Conservation (phyloP, 2,113 vertebrate genomes). For the Sisor rabdophorus region DNA sequence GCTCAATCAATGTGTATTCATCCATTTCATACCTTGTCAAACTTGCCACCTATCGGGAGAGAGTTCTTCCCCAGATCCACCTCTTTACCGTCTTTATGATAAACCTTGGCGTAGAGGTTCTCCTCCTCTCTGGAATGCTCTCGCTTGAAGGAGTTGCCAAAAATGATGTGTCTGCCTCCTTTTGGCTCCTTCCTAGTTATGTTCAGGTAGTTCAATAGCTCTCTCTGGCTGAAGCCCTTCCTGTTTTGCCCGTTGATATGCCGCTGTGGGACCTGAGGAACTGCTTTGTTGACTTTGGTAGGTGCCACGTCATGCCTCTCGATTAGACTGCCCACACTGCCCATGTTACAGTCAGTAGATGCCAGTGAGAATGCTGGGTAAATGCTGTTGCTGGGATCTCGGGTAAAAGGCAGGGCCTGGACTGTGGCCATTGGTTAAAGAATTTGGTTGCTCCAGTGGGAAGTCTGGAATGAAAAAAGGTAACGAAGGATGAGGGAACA, state of each 20-base stretch:
- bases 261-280: conserved; percentile 77
- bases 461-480: conserved; percentile 64
- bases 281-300: conserved; percentile 64
- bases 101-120: conserved; percentile 78
- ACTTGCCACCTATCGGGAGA: conserved; percentile 84
- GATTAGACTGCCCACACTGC: conserved; percentile 93
- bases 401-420: conserved; percentile 80
- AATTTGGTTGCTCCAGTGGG: conserved; percentile 57
- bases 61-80: conserved; percentile 89
- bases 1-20: too few relatives aligned
- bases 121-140: conserved; percentile 77
- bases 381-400: conserved; percentile 71
- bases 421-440: conserved; percentile 93
- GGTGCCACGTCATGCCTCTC: conserved; percentile 85
- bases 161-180: conserved; percentile 69
- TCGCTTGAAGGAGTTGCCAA: conserved; percentile 61
- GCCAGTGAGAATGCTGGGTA: conserved; percentile 61
- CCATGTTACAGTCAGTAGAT: conserved; percentile 77
- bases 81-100: conserved; percentile 80
- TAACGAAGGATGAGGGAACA: background rate
- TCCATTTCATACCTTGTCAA: conserved; percentile 81
- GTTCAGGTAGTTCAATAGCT: conserved; percentile 90
- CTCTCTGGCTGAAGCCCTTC: conserved; percentile 85
- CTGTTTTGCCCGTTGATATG: conserved; percentile 82
- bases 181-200: conserved; percentile 85